Percentiles rank a stretch among this genome's conserved stretches.
phyloP scores from a whole-genome alignment of 2,888 invertebrate genomes.

The Lepidochrysops patricia region DNA sequence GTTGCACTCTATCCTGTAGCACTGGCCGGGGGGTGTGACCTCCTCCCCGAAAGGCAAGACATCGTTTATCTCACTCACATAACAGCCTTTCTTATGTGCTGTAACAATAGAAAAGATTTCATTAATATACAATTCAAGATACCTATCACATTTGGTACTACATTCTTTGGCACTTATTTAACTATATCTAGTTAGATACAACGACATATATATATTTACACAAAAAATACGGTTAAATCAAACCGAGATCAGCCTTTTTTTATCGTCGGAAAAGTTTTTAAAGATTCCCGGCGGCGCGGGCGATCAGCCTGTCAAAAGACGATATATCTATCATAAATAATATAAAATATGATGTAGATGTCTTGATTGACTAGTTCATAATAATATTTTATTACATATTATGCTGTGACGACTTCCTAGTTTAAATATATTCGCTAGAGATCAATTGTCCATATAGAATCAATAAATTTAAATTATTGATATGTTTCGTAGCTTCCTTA shows the following conservation, averaged over 20 bases:
- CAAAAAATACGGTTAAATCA: too few relatives aligned
- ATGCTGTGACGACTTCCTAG: neutral
- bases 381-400: neutral
- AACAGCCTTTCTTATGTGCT: conserved; percentile 57
- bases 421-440: neutral
- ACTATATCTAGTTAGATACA: too few relatives aligned
- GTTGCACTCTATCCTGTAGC: conserved; percentile 43
- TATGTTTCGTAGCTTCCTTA: neutral
- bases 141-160: too few relatives aligned
- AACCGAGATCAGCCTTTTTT: too few relatives aligned
- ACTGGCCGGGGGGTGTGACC: conserved; percentile 38
- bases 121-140: too few relatives aligned
- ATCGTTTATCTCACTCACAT: conserved; percentile 45
- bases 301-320: too few relatives aligned
- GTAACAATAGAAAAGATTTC: conserved; percentile 32
- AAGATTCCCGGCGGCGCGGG: too few relatives aligned
- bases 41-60: conserved; percentile 44
- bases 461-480: neutral
- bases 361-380: neutral
- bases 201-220: too few relatives aligned
- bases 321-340: too few relatives aligned
- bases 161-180: too few relatives aligned
- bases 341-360: neutral
- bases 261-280: too few relatives aligned
- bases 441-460: neutral